phyloP scores from a whole-genome alignment of 2,888 invertebrate genomes.

The Platycheirus albimanus region DNA sequence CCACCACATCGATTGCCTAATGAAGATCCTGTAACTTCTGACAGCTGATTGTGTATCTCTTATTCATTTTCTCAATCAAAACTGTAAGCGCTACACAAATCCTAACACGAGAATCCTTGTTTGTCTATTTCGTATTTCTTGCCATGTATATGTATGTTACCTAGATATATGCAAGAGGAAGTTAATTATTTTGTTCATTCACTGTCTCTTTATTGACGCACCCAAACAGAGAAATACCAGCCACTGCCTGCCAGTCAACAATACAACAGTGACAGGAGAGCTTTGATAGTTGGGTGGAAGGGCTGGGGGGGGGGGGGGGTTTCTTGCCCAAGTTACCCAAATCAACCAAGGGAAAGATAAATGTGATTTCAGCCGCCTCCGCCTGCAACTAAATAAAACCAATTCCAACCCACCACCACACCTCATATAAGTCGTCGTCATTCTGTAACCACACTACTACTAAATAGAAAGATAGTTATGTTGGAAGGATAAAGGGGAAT shows the following conservation, averaged over 20 bases:
- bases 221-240: conserved; percentile 24
- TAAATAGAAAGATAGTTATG: conserved; percentile 14
- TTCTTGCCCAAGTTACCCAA: conserved; percentile 23
- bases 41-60: no score
- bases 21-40: no score
- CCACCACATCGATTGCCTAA: no score
- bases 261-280: conserved; percentile 17
- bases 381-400: conserved; percentile 63
- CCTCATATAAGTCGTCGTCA: conserved; percentile 7
- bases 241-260: not conserved
- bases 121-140: no score
- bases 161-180: conserved; percentile 7
- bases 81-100: no score
- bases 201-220: conserved; percentile 51
- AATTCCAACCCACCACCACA: conserved; percentile 38
- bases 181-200: conserved; percentile 74
- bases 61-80: no score
- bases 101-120: no score
- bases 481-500: not conserved
- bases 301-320: no score
- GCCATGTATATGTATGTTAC: no score
- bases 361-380: conserved; percentile 61
- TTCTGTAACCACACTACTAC: conserved; percentile 19
- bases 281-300: conserved; percentile 7
- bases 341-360: conserved; percentile 57